Percentiles rank a stretch among this genome's conserved stretches.
These are phyloP conservation scores for Gari tellinella DNA, from an alignment of 2,888 invertebrate species.

Conservation along the genomic window DNA sequence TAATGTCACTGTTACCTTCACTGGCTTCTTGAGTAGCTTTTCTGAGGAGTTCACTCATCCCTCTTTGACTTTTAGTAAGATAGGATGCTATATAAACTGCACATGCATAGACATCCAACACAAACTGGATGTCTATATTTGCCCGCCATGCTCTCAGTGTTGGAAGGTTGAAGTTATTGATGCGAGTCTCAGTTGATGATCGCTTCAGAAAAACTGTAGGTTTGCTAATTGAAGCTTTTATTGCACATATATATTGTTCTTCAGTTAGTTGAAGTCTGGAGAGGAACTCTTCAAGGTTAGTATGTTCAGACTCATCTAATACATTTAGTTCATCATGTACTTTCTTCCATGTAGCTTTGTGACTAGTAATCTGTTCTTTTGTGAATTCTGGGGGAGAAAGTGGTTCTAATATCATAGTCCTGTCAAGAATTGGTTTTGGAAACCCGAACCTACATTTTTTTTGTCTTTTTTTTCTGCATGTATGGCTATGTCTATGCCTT, in stretches of 20 bases:
- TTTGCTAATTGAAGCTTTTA: slow-evolving; percentile 24
- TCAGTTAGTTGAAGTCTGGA: neutral
- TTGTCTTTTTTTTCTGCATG: slow-evolving; percentile 13
- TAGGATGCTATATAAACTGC: slow-evolving; percentile 63
- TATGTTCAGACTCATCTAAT: too few species aligned
- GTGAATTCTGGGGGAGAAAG: slow-evolving; percentile 9
- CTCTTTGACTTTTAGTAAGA: slow-evolving; percentile 58
- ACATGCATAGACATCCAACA: slow-evolving; percentile 62
- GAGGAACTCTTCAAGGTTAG: slow-evolving; percentile 1
- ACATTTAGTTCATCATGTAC: slow-evolving; percentile 1
- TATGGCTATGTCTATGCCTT: slow-evolving; percentile 18
- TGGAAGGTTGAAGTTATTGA: slow-evolving; percentile 37
- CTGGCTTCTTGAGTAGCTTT: slow-evolving; percentile 54
- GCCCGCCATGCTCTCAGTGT: slow-evolving; percentile 29
- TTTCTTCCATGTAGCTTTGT: slow-evolving; percentile 4
- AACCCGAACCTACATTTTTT: slow-evolving; percentile 52
- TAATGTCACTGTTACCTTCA: slow-evolving; percentile 35
- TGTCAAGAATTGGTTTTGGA: slow-evolving; percentile 45
- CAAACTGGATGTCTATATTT: too few species aligned
- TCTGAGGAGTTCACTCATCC: slow-evolving; percentile 61
- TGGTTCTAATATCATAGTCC: slow-evolving; percentile 38
- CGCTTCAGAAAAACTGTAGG: slow-evolving; percentile 40
- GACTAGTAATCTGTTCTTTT: neutral
- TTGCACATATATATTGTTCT: slow-evolving; percentile 9
- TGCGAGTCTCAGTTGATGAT: slow-evolving; percentile 22